phyloP scores from a whole-genome alignment of 2,797 vertebrate genomes.

The Agapornis canus region DNA sequence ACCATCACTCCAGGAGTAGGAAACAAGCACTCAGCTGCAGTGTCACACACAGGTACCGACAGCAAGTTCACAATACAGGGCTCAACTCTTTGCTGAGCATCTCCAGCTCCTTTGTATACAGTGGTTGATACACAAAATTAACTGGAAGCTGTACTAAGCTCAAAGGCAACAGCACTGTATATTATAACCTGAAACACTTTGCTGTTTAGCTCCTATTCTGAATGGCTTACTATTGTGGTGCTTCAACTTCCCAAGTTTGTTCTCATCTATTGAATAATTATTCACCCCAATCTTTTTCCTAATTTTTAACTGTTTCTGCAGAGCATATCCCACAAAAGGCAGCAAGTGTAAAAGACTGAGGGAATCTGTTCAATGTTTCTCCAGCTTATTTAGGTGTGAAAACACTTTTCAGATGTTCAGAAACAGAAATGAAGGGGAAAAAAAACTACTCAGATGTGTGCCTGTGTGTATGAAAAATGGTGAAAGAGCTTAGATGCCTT shows the following conservation, averaged over 20 bases:
- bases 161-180: not conserved
- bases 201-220: not conserved
- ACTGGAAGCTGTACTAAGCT: not conserved
- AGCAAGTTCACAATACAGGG: fast-evolving
- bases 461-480: not conserved
- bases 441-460: not conserved
- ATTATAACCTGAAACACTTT: not conserved
- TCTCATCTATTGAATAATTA: not conserved
- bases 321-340: not conserved
- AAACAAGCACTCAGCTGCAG: not conserved
- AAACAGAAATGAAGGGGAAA: not conserved
- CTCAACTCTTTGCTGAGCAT: not conserved
- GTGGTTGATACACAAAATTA: not conserved
- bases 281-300: not conserved
- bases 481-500: not conserved
- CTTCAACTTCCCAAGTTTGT: not conserved
- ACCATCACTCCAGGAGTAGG: not conserved
- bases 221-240: not conserved
- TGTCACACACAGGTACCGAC: not conserved
- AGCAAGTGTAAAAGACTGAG: not conserved
- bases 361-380: not conserved
- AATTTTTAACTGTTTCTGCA: not conserved
- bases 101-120: not conserved
- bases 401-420: not conserved
- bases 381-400: not conserved